Conservation (phyloP, 2,888 invertebrate species). For the Meghimatium bilineatum region DNA sequence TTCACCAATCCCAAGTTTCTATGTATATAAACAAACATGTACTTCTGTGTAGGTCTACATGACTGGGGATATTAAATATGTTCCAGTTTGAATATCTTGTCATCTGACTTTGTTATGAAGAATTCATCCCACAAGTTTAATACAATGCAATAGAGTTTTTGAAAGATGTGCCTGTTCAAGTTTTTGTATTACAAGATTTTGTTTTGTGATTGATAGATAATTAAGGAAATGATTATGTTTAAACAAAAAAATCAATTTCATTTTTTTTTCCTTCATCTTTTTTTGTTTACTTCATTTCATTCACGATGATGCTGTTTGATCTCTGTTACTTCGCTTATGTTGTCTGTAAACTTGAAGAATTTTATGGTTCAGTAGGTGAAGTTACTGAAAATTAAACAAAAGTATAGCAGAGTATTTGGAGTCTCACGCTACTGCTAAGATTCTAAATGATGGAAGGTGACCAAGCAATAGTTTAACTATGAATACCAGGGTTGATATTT, state of each 20-base stretch:
- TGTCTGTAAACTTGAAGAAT: too few relatives aligned
- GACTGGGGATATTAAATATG: background rate
- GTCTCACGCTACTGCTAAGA: background rate
- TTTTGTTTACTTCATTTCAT: too few relatives aligned
- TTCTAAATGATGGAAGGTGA: background rate
- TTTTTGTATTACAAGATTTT: background rate
- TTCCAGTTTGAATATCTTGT: background rate
- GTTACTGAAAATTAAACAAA: background rate
- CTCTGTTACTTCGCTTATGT: too few relatives aligned
- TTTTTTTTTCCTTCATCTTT: too few relatives aligned
- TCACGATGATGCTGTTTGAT: too few relatives aligned
- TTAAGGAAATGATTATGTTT: background rate
- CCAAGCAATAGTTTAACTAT: too few relatives aligned
- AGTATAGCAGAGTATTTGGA: background rate
- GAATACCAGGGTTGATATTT: too few relatives aligned
- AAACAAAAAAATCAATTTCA: too few relatives aligned
- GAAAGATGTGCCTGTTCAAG: background rate
- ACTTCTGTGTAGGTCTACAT: background rate
- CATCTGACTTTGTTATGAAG: background rate
- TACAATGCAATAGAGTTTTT: too few relatives aligned
- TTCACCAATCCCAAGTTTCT: background rate
- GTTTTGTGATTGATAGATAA: background rate
- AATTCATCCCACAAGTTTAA: constrained; percentile 1
- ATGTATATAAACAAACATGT: background rate
- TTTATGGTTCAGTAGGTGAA: background rate